Percentiles rank a stretch among this genome's conserved stretches.
Evolutionary conservation across 2,113 vertebrate genomes (phyloP).

Genomic region (Balaenoptera acutorostrata): DNA sequence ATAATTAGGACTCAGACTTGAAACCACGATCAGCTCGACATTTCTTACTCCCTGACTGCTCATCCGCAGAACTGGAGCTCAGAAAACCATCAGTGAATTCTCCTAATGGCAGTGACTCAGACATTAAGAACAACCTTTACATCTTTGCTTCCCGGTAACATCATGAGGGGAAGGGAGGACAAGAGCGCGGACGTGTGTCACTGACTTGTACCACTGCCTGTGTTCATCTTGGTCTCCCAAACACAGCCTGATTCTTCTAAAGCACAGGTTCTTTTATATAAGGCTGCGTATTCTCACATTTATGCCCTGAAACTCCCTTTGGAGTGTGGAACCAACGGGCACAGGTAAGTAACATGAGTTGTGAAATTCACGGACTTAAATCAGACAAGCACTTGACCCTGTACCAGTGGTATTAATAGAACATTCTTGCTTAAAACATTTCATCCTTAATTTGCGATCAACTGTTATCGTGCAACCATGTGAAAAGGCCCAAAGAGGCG

Average conservation of each 20-base stretch:
- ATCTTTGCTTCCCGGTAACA: fast-evolving
- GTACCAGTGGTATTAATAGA: fast-evolving
- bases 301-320: neutral
- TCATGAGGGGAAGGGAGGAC: fast-evolving
- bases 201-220: fast-evolving
- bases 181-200: neutral
- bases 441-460: neutral
- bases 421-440: neutral
- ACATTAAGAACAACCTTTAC: neutral
- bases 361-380: neutral
- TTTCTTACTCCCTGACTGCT: neutral
- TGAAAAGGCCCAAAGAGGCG: neutral
- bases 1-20: neutral
- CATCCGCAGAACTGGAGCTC: neutral
- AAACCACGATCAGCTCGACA: neutral
- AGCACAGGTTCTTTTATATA: neutral
- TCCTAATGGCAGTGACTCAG: neutral
- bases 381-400: neutral
- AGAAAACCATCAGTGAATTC: neutral
- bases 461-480: neutral
- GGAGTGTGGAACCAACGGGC: fast-evolving
- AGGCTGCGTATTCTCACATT: neutral
- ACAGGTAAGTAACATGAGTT: neutral
- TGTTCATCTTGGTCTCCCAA: neutral
- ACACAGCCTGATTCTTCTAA: neutral